These are phyloP conservation scores for Mamestra configurata DNA, from an alignment of 1,140 invertebrate genomes.

Conservation along the genomic window DNA sequence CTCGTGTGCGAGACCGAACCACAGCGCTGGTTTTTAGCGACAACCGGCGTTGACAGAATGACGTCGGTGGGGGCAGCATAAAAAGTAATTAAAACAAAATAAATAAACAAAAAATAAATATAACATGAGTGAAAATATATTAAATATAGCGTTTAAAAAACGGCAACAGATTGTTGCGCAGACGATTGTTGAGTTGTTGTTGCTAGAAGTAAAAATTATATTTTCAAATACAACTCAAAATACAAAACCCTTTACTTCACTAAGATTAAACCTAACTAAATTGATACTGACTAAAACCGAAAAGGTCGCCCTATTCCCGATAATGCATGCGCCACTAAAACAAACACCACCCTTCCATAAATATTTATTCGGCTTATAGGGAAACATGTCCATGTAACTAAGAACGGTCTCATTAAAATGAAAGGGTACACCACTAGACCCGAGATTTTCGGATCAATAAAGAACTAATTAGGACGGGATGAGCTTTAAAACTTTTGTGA, in stretches of 20 bases:
- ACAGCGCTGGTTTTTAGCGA: no score
- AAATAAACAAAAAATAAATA: no score
- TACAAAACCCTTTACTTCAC: not conserved
- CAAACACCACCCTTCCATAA: constrained; percentile 56
- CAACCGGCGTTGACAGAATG: no score
- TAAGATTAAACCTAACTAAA: not conserved
- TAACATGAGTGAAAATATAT: no score
- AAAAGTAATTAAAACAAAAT: no score
- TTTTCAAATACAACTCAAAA: no score
- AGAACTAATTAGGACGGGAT: constrained; percentile 67
- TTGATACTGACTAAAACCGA: not conserved
- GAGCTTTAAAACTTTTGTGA: constrained; percentile 58
- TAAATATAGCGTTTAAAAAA: no score
- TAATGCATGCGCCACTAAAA: constrained; percentile 6
- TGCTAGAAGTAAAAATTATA: no score
- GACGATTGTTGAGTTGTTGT: no score
- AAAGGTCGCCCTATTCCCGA: not conserved
- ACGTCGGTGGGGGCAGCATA: no score
- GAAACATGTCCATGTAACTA: constrained; percentile 64
- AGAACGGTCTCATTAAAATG: constrained; percentile 74
- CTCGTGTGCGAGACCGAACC: no score
- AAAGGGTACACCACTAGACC: constrained; percentile 61
- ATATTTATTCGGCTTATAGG: constrained; percentile 66
- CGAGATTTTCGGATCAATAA: constrained; percentile 69
- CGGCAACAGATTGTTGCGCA: no score